These are phyloP conservation scores for Hormaphis cornu DNA, from an alignment of 1,140 invertebrate species.

Conservation along the genomic window DNA sequence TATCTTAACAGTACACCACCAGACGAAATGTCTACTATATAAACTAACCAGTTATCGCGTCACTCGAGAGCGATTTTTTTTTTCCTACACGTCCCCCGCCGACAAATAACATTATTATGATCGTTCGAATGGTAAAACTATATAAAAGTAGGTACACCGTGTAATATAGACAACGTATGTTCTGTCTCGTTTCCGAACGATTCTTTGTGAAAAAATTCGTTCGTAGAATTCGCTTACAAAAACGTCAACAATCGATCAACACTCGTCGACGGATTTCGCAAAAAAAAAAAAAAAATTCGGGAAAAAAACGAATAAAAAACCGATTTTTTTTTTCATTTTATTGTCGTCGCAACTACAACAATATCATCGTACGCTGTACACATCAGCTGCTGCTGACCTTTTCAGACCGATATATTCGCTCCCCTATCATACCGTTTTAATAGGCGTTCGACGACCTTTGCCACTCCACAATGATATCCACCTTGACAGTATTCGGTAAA, in stretches of 20 bases:
- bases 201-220: neutral
- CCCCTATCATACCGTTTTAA: constrained; percentile 26
- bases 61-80: too few species aligned
- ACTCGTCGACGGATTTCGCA: constrained; percentile 1
- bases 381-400: constrained; percentile 30
- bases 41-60: too few species aligned
- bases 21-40: too few species aligned
- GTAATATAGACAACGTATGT: too few species aligned
- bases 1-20: too few species aligned
- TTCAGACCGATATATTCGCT: constrained; percentile 22
- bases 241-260: constrained; percentile 25
- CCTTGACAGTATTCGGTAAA: constrained; percentile 30
- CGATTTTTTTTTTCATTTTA: constrained; percentile 10
- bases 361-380: neutral
- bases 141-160: too few species aligned
- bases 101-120: too few species aligned
- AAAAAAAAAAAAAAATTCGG: too few species aligned
- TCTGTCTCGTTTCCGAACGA: too few species aligned
- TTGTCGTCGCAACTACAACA: neutral
- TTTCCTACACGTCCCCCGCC: too few species aligned
- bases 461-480: constrained; percentile 19
- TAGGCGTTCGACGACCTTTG: constrained; percentile 28
- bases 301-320: neutral
- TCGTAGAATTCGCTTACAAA: neutral
- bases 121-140: too few species aligned